Base-by-base conservation (phyloP, 2,888 invertebrate species). In the Panzeria rudis region DNA sequence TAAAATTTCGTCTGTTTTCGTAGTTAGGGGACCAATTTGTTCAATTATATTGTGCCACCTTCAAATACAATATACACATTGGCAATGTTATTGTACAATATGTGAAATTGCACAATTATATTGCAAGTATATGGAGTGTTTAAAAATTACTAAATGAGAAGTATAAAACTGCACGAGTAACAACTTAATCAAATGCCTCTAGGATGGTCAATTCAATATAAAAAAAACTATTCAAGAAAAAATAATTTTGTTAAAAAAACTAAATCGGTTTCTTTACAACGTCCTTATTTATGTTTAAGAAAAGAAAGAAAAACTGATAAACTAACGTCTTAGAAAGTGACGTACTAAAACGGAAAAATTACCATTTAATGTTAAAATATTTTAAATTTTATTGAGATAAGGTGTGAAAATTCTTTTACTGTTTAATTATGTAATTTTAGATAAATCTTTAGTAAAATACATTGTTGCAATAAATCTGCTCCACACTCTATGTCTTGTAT, bases 381-480 rank as follows among this genome's bases (percentile, higher is more conserved):
- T 69, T 38, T 61, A 50, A 29, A 50, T 50, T 59, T n/a, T 59
- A 25, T 35, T 68, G 23, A 61, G 8, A 13, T 77, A 59, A 68
- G 8, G 35, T 61, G 61, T 20, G 7, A 52, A 35, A 38, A 15
- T 20, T 68, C n/a, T 13, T 29, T 35, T 72, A 41, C 25, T 25
- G 11, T 2, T 64, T 41, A 32, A 29, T 52, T 52, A 73, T 17
- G 38, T 64, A 59, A 47, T 23, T 38, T 32, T 35, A 80, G 73
- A 25, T 29, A 80, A 66, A 73, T 72, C 4, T 79, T 72, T 72
- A 64, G 35, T 25, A n/a, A 17, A 62, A 75, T 38, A 23, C 69
- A 69, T 61, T 61, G 68, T 81, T 81, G 81, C 71, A 47, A 77
- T 78, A 66, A 23, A 17, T 78, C 76, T 85, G 76, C 73, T 78